Evolutionary conservation across 2,113 vertebrate genomes (phyloP).

Genomic region (Rostratula benghalensis): DNA sequence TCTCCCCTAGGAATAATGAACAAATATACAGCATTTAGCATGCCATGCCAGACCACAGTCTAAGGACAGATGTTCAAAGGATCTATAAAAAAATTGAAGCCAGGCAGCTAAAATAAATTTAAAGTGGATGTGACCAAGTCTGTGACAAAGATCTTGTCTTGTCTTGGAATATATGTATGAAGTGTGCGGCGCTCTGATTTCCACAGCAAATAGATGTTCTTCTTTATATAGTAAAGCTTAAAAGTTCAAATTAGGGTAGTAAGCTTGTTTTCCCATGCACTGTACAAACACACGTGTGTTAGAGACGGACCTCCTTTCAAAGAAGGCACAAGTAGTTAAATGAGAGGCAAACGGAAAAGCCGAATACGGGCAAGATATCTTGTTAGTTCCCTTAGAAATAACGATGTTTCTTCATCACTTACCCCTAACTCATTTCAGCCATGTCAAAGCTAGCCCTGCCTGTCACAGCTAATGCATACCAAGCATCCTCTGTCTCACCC

Average conservation of each 20-base stretch:
- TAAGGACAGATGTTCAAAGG: conserved; percentile 30
- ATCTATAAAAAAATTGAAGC: background rate
- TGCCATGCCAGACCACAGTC: background rate
- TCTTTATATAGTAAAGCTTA: background rate
- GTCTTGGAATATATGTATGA: background rate
- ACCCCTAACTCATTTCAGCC: background rate
- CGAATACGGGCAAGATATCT: background rate
- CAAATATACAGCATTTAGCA: conserved; percentile 2
- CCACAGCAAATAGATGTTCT: background rate
- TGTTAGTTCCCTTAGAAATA: conserved; percentile 12
- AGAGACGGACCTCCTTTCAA: background rate
- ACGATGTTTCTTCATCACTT: background rate
- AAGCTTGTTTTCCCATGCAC: background rate
- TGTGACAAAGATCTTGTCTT: background rate
- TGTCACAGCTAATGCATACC: conserved; percentile 30
- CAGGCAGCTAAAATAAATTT: conserved; percentile 5
- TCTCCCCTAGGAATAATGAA: conserved; percentile 27
- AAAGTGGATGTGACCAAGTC: background rate
- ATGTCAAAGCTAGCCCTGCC: background rate
- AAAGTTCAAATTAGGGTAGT: background rate
- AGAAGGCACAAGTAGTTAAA: background rate
- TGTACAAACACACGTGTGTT: background rate
- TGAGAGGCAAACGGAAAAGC: background rate
- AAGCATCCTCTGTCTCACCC: background rate
- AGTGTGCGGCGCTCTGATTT: background rate